Conservation (phyloP, 2,888 invertebrate species). For the Pinctada fucata region DNA sequence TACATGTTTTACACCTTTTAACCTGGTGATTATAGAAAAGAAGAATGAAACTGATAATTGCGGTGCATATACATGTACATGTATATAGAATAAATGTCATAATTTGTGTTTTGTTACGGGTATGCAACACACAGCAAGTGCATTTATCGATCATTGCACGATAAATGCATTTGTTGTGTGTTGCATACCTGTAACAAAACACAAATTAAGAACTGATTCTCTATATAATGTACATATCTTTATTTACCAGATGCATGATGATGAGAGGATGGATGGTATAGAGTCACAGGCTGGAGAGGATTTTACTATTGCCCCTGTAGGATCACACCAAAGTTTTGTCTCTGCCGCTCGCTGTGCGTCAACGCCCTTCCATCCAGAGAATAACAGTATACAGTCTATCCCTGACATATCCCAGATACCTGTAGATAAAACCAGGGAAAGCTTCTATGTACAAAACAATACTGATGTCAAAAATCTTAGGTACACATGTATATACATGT, state of each 20-base stretch:
- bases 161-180: too few relatives aligned
- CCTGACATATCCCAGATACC: conserved; percentile 40
- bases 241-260: conserved; percentile 32
- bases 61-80: too few relatives aligned
- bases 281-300: conserved; percentile 60
- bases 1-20: too few relatives aligned
- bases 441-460: neutral
- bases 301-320: conserved; percentile 63
- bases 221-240: neutral
- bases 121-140: too few relatives aligned
- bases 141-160: too few relatives aligned
- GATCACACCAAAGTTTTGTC: conserved; percentile 69
- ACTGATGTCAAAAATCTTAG: conserved; percentile 6
- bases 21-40: too few relatives aligned
- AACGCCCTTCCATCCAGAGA: conserved; percentile 65
- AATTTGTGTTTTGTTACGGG: too few relatives aligned
- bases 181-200: too few relatives aligned
- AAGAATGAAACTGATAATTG: too few relatives aligned
- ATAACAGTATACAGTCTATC: conserved; percentile 1
- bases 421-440: conserved; percentile 15
- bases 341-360: conserved; percentile 67
- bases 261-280: conserved; percentile 53
- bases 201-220: neutral
- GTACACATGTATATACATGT: neutral
- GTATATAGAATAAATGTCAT: too few relatives aligned